Percentiles rank a stretch among this genome's conserved stretches.
These are phyloP conservation scores for Lonchura striata DNA, from an alignment of 2,113 vertebrate species.

Conservation along the genomic window DNA sequence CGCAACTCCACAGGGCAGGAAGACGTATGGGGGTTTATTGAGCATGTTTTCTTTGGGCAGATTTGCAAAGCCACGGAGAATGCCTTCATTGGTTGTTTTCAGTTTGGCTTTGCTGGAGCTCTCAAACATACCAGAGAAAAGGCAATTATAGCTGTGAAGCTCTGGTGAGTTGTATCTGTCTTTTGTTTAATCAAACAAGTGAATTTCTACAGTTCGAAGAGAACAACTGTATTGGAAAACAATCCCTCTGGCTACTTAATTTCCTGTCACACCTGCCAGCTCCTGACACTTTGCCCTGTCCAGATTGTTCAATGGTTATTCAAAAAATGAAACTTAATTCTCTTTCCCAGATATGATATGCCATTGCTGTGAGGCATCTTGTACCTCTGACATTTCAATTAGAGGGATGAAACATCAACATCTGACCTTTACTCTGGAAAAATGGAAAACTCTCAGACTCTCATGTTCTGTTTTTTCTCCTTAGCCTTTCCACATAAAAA, in stretches of 20 bases:
- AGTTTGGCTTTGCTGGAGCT: neutral
- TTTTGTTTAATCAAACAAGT: conserved; percentile 34
- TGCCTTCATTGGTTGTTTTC: neutral
- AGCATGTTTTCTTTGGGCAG: neutral
- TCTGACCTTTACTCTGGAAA: neutral
- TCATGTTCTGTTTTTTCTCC: neutral
- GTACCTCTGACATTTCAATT: conserved; percentile 59
- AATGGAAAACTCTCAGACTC: neutral
- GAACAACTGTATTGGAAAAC: conserved; percentile 2
- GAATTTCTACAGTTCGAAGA: neutral
- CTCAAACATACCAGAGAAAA: neutral
- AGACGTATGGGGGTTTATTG: neutral
- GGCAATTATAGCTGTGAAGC: conserved; percentile 5
- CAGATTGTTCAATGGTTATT: neutral
- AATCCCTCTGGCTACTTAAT: conserved; percentile 18
- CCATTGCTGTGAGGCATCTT: conserved; percentile 16
- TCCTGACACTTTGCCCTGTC: neutral
- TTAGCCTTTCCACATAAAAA: neutral
- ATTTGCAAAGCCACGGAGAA: neutral
- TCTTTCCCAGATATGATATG: conserved; percentile 11
- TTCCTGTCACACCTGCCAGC: neutral
- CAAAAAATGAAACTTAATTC: conserved; percentile 7
- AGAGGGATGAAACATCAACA: conserved; percentile 8
- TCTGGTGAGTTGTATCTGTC: neutral
- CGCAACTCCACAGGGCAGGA: too few relatives aligned